Conservation (phyloP, 2,888 invertebrate genomes). For the Cephalotes varians region DNA sequence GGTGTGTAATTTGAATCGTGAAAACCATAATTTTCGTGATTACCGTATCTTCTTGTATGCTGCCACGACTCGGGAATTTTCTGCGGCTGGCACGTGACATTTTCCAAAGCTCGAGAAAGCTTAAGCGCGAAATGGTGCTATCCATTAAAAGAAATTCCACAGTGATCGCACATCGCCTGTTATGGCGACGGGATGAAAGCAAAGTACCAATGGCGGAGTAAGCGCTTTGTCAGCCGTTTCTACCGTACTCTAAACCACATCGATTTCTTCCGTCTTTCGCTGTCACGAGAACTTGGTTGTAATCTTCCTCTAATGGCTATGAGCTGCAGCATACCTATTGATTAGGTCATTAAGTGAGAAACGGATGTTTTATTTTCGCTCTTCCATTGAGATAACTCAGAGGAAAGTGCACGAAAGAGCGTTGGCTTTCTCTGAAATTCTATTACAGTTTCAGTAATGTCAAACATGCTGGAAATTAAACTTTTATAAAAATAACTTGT, state of each 20-base stretch:
- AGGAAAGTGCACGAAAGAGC: background rate
- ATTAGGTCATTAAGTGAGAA: conserved; percentile 66
- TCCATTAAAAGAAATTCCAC: conserved; percentile 42
- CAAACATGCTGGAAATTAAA: background rate
- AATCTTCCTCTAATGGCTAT: conserved; percentile 66
- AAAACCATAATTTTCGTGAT: conserved; percentile 30
- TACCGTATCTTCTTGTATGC: background rate
- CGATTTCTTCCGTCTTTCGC: background rate
- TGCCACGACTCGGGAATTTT: conserved; percentile 1
- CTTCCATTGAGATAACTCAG: conserved; percentile 14
- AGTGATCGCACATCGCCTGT: conserved; percentile 32
- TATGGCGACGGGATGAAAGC: conserved; percentile 32
- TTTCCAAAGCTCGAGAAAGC: conserved; percentile 30
- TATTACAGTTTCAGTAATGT: background rate
- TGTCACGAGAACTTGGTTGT: conserved; percentile 32
- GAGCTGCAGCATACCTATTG: conserved; percentile 58
- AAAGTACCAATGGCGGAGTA: conserved; percentile 38
- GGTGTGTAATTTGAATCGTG: conserved; percentile 32
- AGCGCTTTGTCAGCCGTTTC: conserved; percentile 52
- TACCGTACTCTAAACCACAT: conserved; percentile 17
- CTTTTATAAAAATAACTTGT: background rate
- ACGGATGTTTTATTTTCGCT: conserved; percentile 57
- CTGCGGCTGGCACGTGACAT: conserved; percentile 38
- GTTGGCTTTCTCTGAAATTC: background rate
- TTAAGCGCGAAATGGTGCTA: conserved; percentile 13